Evolutionary conservation across 2,888 invertebrate species (phyloP).

Genomic region (Panorpa germanica): DNA sequence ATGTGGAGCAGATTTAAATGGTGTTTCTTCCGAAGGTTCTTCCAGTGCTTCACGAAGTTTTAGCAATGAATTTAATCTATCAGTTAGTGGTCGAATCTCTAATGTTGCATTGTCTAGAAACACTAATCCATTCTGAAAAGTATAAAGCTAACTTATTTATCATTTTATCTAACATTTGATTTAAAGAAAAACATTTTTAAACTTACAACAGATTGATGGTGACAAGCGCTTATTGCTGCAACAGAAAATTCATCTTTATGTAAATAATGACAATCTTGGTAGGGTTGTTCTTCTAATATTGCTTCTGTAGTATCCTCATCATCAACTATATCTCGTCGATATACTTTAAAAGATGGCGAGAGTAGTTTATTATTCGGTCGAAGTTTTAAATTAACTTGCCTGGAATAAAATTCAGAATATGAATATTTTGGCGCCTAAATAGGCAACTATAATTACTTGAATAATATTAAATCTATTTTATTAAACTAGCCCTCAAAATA

Average conservation of each 20-base stretch:
- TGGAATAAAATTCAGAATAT: constrained; percentile 16
- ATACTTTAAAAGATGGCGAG: constrained; percentile 38
- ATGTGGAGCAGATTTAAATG: constrained; percentile 26
- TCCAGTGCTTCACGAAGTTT: constrained; percentile 22
- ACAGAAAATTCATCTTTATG: constrained; percentile 34
- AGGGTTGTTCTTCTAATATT: constrained; percentile 18
- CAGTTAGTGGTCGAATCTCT: constrained; percentile 44
- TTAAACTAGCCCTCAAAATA: too few species aligned
- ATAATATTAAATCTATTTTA: constrained; percentile 9
- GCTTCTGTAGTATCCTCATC: constrained; percentile 23
- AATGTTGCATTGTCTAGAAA: constrained; percentile 45
- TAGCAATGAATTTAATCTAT: constrained; percentile 22
- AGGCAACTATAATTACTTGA: constrained; percentile 13
- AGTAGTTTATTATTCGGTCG: constrained; percentile 39
- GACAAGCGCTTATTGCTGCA: constrained; percentile 49
- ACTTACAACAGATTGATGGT: constrained; percentile 40
- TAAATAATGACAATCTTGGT: constrained; percentile 40
- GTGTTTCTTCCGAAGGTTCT: constrained; percentile 15
- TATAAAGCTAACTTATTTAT: constrained; percentile 8
- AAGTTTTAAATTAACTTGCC: constrained; percentile 38
- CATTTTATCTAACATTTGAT: constrained; percentile 4
- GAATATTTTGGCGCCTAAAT: constrained; percentile 4
- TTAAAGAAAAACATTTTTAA: constrained; percentile 8
- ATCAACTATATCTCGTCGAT: constrained; percentile 22
- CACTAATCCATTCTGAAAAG: constrained; percentile 42